Conservation (phyloP, 2,888 invertebrate genomes). For the Clunio marinus region DNA sequence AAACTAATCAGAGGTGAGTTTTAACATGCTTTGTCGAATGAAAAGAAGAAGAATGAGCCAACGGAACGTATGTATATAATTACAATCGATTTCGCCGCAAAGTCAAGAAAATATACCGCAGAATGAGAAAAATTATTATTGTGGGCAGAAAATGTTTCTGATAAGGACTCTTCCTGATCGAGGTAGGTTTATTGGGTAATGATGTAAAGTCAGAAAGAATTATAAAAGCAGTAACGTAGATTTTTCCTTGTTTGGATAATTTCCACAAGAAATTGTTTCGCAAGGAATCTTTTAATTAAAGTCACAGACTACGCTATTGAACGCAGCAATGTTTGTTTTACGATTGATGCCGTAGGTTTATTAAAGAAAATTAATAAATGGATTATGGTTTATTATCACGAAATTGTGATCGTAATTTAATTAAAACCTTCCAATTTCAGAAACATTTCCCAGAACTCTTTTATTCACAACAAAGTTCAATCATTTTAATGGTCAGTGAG, state of each 20-base stretch:
- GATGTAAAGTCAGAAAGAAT: too few relatives aligned
- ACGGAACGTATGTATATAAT: not conserved
- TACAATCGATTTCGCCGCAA: not conserved
- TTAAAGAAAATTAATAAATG: not conserved
- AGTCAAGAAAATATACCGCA: conserved; percentile 12
- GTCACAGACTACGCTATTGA: not conserved
- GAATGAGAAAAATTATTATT: not conserved
- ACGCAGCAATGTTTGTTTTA: conserved; percentile 30
- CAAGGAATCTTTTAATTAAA: conserved; percentile 20
- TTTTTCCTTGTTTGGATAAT: too few relatives aligned
- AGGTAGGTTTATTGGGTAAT: too few relatives aligned
- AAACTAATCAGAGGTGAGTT: conserved; percentile 34
- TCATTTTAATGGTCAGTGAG: not conserved
- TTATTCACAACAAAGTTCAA: not conserved
- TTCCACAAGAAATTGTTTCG: not conserved
- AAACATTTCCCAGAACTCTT: not conserved
- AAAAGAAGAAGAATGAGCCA: too few relatives aligned
- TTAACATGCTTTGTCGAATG: conserved; percentile 15
- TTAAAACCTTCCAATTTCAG: conserved; percentile 5
- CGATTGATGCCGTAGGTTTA: conserved; percentile 36
- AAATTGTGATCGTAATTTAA: conserved; percentile 35
- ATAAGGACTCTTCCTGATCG: conserved; percentile 18
- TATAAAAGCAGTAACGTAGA: too few relatives aligned
- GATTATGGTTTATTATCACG: conserved; percentile 20
- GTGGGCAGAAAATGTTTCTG: conserved; percentile 34